Percentiles rank a stretch among this genome's conserved stretches.
These are phyloP conservation scores for Nemotelus nigrinus DNA, from an alignment of 2,888 invertebrate genomes.

Conservation along the genomic window DNA sequence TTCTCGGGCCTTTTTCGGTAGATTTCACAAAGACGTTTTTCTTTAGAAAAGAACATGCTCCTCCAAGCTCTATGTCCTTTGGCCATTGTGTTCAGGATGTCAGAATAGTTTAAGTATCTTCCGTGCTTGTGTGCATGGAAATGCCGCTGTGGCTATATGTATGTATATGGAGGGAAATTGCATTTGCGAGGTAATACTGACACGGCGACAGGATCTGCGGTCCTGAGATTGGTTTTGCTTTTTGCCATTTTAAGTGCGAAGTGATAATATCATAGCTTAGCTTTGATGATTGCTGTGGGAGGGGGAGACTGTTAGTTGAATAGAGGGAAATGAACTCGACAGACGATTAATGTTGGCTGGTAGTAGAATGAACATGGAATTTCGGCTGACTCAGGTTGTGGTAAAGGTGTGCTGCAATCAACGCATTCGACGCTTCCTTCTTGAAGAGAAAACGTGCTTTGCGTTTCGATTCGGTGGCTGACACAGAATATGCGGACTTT, in stretches of 20 bases:
- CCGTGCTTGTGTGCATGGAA: background rate
- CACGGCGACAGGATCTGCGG: background rate
- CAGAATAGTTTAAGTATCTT: slow-evolving; percentile 30
- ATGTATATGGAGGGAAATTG: slow-evolving; percentile 7
- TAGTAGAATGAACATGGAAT: too few species aligned
- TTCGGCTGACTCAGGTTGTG: too few species aligned
- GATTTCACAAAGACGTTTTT: slow-evolving; percentile 27
- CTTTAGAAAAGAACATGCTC: slow-evolving; percentile 25
- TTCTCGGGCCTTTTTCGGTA: slow-evolving; percentile 25
- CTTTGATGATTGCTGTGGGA: slow-evolving; percentile 4
- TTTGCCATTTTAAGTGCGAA: slow-evolving; percentile 20
- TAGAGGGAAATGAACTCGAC: slow-evolving; percentile 25
- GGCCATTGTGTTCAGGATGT: slow-evolving; percentile 27
- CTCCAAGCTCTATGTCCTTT: slow-evolving; percentile 24
- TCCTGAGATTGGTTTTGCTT: slow-evolving; percentile 24
- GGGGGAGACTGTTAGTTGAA: background rate
- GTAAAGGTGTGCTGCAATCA: too few species aligned
- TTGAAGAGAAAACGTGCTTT: too few species aligned
- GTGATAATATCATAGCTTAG: slow-evolving; percentile 11
- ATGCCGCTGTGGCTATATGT: background rate
- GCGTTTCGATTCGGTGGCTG: too few species aligned
- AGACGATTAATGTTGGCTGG: slow-evolving; percentile 16
- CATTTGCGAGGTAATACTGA: slow-evolving; percentile 8
- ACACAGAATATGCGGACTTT: too few species aligned
- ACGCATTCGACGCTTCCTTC: too few species aligned